These are phyloP conservation scores for Nymphalis urticae DNA, from an alignment of 2,888 invertebrate species.

Conservation along the genomic window DNA sequence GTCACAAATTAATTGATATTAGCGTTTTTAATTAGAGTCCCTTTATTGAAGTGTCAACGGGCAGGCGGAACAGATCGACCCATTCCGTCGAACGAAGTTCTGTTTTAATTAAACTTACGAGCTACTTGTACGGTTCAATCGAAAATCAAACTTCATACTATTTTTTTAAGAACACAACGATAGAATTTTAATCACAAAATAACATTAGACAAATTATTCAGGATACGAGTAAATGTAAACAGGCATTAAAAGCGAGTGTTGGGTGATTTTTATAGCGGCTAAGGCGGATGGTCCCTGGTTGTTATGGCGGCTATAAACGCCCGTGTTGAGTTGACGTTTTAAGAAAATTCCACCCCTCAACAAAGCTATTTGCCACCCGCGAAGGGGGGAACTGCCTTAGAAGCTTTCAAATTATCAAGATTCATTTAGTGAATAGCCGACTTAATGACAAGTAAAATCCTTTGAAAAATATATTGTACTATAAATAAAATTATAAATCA, in stretches of 20 bases:
- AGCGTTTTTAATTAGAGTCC: slow-evolving; percentile 69
- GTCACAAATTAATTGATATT: slow-evolving; percentile 68
- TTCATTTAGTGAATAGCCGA: slow-evolving; percentile 65
- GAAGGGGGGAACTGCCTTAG: slow-evolving; percentile 48
- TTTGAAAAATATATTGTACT: slow-evolving; percentile 54
- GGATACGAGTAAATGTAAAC: slow-evolving; percentile 32
- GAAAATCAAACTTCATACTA: background rate
- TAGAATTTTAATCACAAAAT: slow-evolving; percentile 26
- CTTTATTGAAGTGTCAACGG: slow-evolving; percentile 56
- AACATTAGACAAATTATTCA: slow-evolving; percentile 22
- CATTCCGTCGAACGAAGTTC: slow-evolving; percentile 51
- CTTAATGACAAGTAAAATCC: slow-evolving; percentile 63
- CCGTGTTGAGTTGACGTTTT: slow-evolving; percentile 71
- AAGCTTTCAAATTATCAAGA: slow-evolving; percentile 72
- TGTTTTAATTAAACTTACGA: slow-evolving; percentile 71
- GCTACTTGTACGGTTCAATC: slow-evolving; percentile 41
- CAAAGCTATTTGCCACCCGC: slow-evolving; percentile 46
- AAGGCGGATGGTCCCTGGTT: slow-evolving; percentile 65
- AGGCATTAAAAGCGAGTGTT: slow-evolving; percentile 42
- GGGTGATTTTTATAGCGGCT: slow-evolving; percentile 72
- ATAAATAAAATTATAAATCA: slow-evolving; percentile 63
- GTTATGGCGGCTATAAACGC: slow-evolving; percentile 75
- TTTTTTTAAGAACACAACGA: background rate
- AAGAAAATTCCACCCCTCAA: slow-evolving; percentile 61
- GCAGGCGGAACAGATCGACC: slow-evolving; percentile 46